Conservation (phyloP, 2,797 vertebrate species). For the Heterohyrax brucei region DNA sequence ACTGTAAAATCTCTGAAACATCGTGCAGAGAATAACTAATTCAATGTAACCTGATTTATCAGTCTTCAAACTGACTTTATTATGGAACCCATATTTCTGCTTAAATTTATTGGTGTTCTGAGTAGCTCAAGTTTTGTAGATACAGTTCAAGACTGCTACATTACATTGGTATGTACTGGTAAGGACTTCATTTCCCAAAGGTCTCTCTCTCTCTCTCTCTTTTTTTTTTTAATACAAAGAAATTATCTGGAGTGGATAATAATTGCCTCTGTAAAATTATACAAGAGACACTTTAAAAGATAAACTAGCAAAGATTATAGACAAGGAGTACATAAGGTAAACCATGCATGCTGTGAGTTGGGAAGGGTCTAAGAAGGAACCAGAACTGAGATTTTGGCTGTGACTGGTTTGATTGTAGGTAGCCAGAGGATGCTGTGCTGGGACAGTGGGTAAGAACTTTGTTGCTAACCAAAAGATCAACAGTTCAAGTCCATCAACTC, state of each 20-base stretch:
- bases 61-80: neutral
- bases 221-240: neutral
- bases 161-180: neutral
- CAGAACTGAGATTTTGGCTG: neutral
- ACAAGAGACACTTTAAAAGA: neutral
- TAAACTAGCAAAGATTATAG: neutral
- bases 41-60: neutral
- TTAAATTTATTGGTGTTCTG: neutral
- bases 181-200: constrained; percentile 16
- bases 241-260: neutral
- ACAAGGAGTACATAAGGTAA: neutral
- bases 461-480: too few species aligned
- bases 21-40: neutral
- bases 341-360: neutral
- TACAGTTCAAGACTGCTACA: neutral
- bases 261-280: neutral
- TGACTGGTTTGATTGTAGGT: neutral
- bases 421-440: neutral
- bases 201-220: neutral
- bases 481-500: too few species aligned
- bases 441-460: too few species aligned
- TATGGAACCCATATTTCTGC: neutral
- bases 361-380: neutral
- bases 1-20: neutral
- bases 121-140: neutral